Percentiles rank a stretch among this genome's conserved stretches.
Evolutionary conservation across 1,140 invertebrate species (phyloP).

Genomic region (Gyrodactylus salaris): DNA sequence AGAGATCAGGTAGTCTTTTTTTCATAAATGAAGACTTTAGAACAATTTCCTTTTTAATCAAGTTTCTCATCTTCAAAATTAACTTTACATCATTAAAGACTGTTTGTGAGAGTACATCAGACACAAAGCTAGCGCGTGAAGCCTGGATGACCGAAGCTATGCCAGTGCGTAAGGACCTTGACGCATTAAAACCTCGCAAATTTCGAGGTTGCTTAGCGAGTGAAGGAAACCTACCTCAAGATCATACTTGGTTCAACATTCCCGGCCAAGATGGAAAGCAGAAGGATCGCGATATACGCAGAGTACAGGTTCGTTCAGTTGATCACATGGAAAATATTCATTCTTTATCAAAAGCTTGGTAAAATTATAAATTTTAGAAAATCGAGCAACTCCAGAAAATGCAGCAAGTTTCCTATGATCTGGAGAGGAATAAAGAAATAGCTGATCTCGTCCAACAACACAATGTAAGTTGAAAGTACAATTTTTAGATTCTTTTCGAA

Average conservation of each 20-base stretch:
- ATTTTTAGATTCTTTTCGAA: too few relatives aligned
- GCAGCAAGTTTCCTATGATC: neutral
- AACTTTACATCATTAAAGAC: too few relatives aligned
- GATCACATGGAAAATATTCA: too few relatives aligned
- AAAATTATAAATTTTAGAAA: too few relatives aligned
- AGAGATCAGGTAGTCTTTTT: too few relatives aligned
- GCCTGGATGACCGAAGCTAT: neutral
- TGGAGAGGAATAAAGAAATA: neutral
- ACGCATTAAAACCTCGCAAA: neutral
- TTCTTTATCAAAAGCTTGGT: too few relatives aligned
- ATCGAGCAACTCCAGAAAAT: neutral
- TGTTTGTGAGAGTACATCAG: too few relatives aligned
- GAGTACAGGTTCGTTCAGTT: too few relatives aligned
- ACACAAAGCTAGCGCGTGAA: neutral
- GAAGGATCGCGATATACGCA: neutral
- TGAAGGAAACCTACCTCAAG: neutral
- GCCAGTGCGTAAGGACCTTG: neutral
- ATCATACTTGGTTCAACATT: neutral
- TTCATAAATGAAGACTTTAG: too few relatives aligned
- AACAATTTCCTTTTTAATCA: too few relatives aligned
- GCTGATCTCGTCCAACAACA: neutral
- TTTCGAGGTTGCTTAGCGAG: neutral
- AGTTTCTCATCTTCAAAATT: too few relatives aligned
- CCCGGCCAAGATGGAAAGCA: neutral
- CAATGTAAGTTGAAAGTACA: neutral